Conservation (phyloP, 2,113 vertebrate species). For the Myotis lucifugus region DNA sequence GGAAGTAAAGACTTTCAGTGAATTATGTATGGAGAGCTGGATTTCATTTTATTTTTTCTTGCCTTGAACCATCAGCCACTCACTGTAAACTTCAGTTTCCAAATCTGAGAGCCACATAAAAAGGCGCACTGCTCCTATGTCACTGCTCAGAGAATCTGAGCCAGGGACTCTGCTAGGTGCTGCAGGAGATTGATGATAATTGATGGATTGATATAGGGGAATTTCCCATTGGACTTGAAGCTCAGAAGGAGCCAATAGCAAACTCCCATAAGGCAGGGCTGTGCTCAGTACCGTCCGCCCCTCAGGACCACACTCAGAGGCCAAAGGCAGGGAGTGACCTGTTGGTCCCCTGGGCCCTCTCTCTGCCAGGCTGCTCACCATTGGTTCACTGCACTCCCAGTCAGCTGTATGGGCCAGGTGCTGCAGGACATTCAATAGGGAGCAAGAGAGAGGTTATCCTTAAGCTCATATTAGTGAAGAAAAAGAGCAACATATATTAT, state of each 20-base stretch:
- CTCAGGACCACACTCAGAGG: not conserved
- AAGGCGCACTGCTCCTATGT: not conserved
- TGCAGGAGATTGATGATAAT: not conserved
- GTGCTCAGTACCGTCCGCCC: not conserved
- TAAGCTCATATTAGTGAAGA: not conserved
- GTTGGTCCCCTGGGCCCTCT: not conserved
- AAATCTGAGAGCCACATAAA: not conserved
- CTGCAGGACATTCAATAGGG: too few relatives aligned
- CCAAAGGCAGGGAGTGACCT: not conserved
- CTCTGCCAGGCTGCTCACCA: not conserved
- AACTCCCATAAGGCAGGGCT: not conserved
- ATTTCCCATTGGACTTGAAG: not conserved
- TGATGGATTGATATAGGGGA: not conserved
- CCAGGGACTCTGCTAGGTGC: not conserved
- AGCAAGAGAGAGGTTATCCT: not conserved
- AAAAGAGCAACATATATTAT: not conserved
- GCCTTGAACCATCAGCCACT: not conserved
- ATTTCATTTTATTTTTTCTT: conserved; percentile 6
- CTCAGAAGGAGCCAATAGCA: not conserved
- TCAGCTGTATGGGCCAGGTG: too few relatives aligned
- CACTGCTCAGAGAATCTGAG: not conserved
- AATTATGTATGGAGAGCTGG: not conserved
- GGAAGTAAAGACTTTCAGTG: not conserved
- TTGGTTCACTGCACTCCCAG: not conserved
- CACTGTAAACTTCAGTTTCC: not conserved